phyloP scores from a whole-genome alignment of 1,140 invertebrate genomes.

The Caenorhabditis inopinata region DNA sequence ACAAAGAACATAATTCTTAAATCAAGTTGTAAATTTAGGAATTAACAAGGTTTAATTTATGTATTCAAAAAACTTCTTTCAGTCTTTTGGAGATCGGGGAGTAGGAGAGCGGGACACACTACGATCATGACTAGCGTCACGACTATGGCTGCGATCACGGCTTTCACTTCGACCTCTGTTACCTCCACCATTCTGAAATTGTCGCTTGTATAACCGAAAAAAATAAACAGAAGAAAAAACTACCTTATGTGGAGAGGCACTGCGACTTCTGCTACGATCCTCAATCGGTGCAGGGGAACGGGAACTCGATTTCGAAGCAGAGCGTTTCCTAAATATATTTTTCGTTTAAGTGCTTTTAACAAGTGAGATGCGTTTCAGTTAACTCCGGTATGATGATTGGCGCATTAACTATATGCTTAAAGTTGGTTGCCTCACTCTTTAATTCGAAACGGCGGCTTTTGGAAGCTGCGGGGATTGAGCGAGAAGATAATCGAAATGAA shows the following conservation, averaged over 20 bases:
- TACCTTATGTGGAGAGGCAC: background rate
- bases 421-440: background rate
- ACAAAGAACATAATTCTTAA: too few relatives aligned
- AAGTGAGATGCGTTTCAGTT: too few relatives aligned
- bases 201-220: background rate
- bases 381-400: too few relatives aligned
- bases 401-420: background rate
- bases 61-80: background rate
- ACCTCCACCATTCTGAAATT: background rate
- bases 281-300: background rate
- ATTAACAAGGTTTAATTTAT: too few relatives aligned
- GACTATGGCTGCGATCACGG: background rate
- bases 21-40: too few relatives aligned
- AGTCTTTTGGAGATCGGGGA: background rate
- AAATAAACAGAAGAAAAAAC: background rate
- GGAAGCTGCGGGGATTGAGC: background rate
- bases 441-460: constrained; percentile 14
- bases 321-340: background rate
- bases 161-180: background rate
- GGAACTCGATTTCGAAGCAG: background rate
- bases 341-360: too few relatives aligned
- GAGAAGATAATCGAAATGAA: background rate
- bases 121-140: background rate
- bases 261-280: background rate
- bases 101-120: background rate